These are phyloP conservation scores for Caracal caracal DNA, from an alignment of 2,113 vertebrate genomes.

Conservation along the genomic window DNA sequence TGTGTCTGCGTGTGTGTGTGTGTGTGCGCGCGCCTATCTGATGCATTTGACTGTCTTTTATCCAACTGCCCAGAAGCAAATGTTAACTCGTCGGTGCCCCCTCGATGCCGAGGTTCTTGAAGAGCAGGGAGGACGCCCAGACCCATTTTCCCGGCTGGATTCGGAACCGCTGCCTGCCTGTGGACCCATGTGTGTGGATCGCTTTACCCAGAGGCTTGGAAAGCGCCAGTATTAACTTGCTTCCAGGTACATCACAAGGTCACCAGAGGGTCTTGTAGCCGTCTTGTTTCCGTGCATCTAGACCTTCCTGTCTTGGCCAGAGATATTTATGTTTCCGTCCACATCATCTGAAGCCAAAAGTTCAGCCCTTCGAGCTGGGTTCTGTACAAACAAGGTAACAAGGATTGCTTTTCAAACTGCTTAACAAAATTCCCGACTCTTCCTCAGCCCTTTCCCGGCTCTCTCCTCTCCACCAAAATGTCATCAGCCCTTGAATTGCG, in stretches of 20 bases:
- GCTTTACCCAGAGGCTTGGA: slow-evolving; percentile 32
- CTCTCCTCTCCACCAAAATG: slow-evolving; percentile 61
- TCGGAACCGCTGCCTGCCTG: not conserved
- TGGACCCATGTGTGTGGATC: not conserved
- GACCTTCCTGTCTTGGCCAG: slow-evolving; percentile 18
- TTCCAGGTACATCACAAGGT: slow-evolving; percentile 77
- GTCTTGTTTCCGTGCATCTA: not conserved
- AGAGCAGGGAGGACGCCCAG: slow-evolving; percentile 50
- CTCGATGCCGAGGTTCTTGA: slow-evolving; percentile 36
- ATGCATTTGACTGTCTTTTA: slow-evolving; percentile 70
- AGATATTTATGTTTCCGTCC: slow-evolving; percentile 38
- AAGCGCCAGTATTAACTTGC: slow-evolving; percentile 42
- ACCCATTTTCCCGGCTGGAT: slow-evolving; percentile 43
- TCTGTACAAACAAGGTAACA: slow-evolving; percentile 62
- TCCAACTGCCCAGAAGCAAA: slow-evolving; percentile 70
- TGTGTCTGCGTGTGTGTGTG: not conserved
- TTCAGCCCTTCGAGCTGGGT: slow-evolving; percentile 58
- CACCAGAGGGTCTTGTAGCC: slow-evolving; percentile 65
- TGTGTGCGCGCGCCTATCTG: not conserved
- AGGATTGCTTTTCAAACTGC: slow-evolving; percentile 72
- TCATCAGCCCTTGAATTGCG: slow-evolving; percentile 58
- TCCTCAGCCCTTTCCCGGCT: not conserved
- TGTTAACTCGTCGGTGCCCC: slow-evolving; percentile 63
- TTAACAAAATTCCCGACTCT: slow-evolving; percentile 31
- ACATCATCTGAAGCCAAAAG: slow-evolving; percentile 65